These are phyloP conservation scores for Hippoglossus stenolepis DNA, from an alignment of 2,113 vertebrate species.

Conservation along the genomic window DNA sequence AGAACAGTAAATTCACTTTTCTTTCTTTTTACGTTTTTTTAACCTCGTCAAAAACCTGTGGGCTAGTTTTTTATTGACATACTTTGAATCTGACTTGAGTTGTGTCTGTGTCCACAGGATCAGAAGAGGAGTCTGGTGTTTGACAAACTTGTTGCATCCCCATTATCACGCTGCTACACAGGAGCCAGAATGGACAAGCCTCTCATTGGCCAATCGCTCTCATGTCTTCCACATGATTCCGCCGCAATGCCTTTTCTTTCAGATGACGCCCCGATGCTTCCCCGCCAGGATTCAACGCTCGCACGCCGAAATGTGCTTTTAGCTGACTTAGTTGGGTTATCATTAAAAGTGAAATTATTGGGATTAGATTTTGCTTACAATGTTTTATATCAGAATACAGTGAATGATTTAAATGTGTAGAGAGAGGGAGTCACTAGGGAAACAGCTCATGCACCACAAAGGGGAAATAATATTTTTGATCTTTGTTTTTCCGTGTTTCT, in stretches of 20 bases:
- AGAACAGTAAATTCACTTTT: no score
- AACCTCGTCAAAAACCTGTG: no score
- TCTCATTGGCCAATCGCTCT: conserved; percentile 57
- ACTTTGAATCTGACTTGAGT: conserved; percentile 26
- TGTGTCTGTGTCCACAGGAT: conserved; percentile 84
- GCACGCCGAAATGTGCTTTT: conserved; percentile 17
- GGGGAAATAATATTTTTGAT: conserved; percentile 15
- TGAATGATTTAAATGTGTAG: conserved; percentile 33
- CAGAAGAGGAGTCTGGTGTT: conserved; percentile 90
- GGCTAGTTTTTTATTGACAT: neutral
- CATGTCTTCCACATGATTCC: conserved; percentile 78
- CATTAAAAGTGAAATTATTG: neutral
- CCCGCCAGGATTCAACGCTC: conserved; percentile 52
- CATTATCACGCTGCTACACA: conserved; percentile 77
- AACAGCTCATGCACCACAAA: conserved; percentile 26
- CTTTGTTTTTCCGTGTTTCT: conserved; percentile 14
- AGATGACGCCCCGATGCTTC: conserved; percentile 56
- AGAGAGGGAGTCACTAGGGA: conserved; percentile 43
- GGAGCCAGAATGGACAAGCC: conserved; percentile 81
- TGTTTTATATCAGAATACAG: conserved; percentile 27
- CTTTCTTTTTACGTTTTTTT: no score
- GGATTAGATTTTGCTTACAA: conserved; percentile 22
- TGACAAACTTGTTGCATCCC: conserved; percentile 86
- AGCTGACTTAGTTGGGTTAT: neutral
- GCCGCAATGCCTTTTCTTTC: conserved; percentile 68